These are phyloP conservation scores for Listrodromus nycthemerus DNA, from an alignment of 2,888 invertebrate species.

Conservation along the genomic window DNA sequence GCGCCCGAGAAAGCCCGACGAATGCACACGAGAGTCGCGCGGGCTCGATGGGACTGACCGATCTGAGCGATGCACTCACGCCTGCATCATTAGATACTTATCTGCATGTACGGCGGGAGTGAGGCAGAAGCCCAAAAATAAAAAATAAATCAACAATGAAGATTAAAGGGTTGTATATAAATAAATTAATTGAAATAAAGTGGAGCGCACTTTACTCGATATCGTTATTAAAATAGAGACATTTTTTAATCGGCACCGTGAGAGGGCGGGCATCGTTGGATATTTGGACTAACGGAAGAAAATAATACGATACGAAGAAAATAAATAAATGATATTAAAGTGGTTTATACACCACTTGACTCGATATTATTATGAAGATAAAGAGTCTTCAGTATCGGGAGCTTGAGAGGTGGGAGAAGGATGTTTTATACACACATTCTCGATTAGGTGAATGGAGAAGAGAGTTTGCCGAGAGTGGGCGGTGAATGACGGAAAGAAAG, in stretches of 20 bases:
- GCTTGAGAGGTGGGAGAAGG: neutral
- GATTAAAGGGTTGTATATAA: too few species aligned
- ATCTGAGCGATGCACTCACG: constrained; percentile 63
- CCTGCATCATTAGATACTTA: constrained; percentile 65
- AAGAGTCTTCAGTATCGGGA: constrained; percentile 48
- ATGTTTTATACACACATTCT: constrained; percentile 10
- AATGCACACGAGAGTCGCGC: constrained; percentile 46
- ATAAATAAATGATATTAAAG: neutral
- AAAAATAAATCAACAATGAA: neutral
- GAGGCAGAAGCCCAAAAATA: constrained; percentile 24
- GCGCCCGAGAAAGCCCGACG: constrained; percentile 42
- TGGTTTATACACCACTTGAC: constrained; percentile 24
- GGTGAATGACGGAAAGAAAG: constrained; percentile 54
- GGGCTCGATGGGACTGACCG: constrained; percentile 57
- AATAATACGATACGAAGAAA: too few species aligned
- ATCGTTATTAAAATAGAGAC: too few species aligned
- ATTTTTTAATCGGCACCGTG: too few species aligned
- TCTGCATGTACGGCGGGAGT: constrained; percentile 53
- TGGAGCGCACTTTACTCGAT: too few species aligned
- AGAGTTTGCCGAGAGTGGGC: constrained; percentile 25
- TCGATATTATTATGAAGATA: constrained; percentile 59
- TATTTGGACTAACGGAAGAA: too few species aligned
- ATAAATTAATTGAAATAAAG: too few species aligned
- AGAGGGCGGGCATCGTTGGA: too few species aligned
- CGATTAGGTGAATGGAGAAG: constrained; percentile 14